These are phyloP conservation scores for Abscondita cerata DNA, from an alignment of 2,888 invertebrate genomes.

Conservation along the genomic window DNA sequence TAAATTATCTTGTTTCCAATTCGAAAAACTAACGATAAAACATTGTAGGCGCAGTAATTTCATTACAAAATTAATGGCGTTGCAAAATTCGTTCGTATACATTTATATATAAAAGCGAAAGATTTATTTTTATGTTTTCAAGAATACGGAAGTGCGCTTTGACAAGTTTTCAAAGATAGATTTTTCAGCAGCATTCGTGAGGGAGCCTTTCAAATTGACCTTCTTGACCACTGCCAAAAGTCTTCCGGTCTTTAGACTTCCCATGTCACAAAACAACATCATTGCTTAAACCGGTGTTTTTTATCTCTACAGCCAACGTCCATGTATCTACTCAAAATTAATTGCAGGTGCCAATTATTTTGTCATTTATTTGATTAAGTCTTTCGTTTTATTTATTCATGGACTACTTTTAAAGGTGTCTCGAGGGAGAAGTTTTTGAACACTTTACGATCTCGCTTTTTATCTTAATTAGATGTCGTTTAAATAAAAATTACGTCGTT, in stretches of 20 bases:
- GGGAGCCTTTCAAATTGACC: constrained; percentile 28
- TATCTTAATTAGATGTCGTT: too few relatives aligned
- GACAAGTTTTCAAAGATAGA: constrained; percentile 13
- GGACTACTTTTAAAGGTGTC: too few relatives aligned
- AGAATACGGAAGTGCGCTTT: constrained; percentile 13
- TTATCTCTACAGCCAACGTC: neutral
- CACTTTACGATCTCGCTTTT: neutral
- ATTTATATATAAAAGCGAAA: neutral
- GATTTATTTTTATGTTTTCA: constrained; percentile 23
- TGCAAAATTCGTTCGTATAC: neutral
- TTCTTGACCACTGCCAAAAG: constrained; percentile 23
- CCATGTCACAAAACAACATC: constrained; percentile 23
- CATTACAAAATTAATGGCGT: constrained; percentile 9
- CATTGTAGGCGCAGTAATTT: neutral
- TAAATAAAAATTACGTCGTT: neutral
- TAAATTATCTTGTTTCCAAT: too few relatives aligned
- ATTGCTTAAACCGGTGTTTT: constrained; percentile 22
- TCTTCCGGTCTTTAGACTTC: constrained; percentile 16
- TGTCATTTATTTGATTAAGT: constrained; percentile 5
- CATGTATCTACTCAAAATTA: constrained; percentile 2
- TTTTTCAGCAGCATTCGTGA: constrained; percentile 13
- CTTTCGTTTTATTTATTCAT: too few relatives aligned
- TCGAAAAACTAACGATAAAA: too few relatives aligned
- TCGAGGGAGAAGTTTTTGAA: constrained; percentile 4
- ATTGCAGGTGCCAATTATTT: constrained; percentile 14